These are phyloP conservation scores for Plecotus auritus DNA, from an alignment of 2,113 vertebrate genomes.

Conservation along the genomic window DNA sequence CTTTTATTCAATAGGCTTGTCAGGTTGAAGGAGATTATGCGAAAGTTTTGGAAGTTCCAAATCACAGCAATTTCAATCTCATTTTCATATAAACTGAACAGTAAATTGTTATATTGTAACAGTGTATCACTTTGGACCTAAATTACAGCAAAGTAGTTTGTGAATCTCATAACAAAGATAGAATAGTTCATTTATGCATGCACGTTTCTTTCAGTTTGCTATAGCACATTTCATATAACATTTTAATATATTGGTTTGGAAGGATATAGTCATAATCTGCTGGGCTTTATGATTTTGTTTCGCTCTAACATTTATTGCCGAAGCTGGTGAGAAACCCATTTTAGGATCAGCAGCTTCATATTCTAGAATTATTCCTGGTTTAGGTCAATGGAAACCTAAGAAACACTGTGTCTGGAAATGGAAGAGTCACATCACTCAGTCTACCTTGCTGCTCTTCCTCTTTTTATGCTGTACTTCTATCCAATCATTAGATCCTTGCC, in stretches of 20 bases:
- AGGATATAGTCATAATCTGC: neutral
- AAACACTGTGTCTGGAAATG: neutral
- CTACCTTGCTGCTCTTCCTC: neutral
- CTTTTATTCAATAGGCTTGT: conserved; percentile 46
- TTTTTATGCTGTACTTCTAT: neutral
- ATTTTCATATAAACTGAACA: conserved; percentile 56
- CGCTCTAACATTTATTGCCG: neutral
- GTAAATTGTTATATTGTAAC: conserved; percentile 51
- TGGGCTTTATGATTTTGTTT: conserved; percentile 4
- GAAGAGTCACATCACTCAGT: neutral
- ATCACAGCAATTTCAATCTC: conserved; percentile 48
- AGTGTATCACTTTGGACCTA: conserved; percentile 55
- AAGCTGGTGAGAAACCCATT: neutral
- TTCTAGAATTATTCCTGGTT: neutral
- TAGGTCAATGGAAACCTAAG: neutral
- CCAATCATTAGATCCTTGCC: neutral
- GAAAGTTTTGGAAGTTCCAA: conserved; percentile 47
- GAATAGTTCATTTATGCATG: conserved; percentile 20
- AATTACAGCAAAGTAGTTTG: conserved; percentile 51
- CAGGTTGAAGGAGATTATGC: conserved; percentile 42
- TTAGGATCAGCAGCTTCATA: neutral
- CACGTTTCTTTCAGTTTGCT: conserved; percentile 3
- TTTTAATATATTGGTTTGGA: conserved; percentile 28
- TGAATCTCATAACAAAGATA: conserved; percentile 45
- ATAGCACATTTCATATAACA: neutral